Percentiles rank a stretch among this genome's conserved stretches.
These are phyloP conservation scores for Apocheima hispidaria DNA, from an alignment of 2,888 invertebrate species.

Conservation along the genomic window DNA sequence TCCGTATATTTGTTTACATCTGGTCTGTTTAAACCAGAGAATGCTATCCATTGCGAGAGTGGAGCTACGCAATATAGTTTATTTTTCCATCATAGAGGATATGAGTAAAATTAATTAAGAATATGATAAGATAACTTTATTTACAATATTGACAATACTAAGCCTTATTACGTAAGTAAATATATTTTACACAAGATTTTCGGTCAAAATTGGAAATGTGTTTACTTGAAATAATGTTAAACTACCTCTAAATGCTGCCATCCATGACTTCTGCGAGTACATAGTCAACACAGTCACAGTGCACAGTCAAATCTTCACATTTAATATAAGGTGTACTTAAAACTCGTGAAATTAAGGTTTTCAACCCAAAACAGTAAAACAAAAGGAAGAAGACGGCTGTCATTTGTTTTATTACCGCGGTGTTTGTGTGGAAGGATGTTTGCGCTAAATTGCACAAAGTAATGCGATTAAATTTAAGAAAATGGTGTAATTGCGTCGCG, in stretches of 20 bases:
- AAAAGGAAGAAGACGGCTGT: conserved; percentile 7
- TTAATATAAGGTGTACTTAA: conserved; percentile 8
- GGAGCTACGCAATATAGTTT: neutral
- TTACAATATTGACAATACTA: too few species aligned
- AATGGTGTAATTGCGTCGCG: conserved; percentile 64
- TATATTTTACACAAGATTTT: too few species aligned
- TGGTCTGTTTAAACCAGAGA: conserved; percentile 14
- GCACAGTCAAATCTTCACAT: neutral
- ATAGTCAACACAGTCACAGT: neutral
- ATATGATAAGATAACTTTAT: too few species aligned
- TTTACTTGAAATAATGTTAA: too few species aligned
- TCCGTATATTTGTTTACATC: conserved; percentile 37
- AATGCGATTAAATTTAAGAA: conserved; percentile 62
- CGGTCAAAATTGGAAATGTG: too few species aligned
- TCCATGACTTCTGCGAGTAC: too few species aligned
- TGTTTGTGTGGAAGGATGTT: conserved; percentile 24
- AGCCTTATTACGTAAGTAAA: too few species aligned
- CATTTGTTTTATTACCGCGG: conserved; percentile 12
- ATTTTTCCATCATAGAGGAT: too few species aligned
- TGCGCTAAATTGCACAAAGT: conserved; percentile 35
- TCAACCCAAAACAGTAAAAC: conserved; percentile 9
- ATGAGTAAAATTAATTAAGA: too few species aligned
- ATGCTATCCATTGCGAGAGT: conserved; percentile 1
- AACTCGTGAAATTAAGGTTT: neutral
- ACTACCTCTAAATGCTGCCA: too few species aligned